Evolutionary conservation across 2,888 invertebrate genomes (phyloP), one percentile per base, ranked within the genome.

Genomic region (Limnephilus marmoratus): DNA sequence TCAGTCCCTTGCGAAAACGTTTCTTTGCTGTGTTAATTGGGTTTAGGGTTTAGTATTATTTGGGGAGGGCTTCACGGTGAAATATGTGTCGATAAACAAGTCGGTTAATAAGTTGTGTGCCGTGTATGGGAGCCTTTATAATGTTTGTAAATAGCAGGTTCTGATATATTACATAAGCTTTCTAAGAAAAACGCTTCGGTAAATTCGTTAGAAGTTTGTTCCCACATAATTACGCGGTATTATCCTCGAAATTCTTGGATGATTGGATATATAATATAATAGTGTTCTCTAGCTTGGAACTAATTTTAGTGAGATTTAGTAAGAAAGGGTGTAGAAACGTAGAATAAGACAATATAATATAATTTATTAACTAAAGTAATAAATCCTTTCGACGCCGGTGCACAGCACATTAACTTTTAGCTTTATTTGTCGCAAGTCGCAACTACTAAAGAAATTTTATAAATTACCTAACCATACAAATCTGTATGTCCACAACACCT

Each of bases 11-110:
- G n/a, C 29, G 86, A 86, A 41, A 86, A 86, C 86, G 45, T 86
- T 86, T 45, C 86, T 49, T 24, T n/a, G 45, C 45, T n/a, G 45
- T 45, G 86, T 86, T 86, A 86, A 86, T 86, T 86, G 45, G 86
- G 45, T 86, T 45, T 45, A n/a, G 49, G 37, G 86, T 86, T 86
- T 24, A 68, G 68, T 24, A 68, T 68, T 68, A 68, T 68, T 68
- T 68, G 68, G 24, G 68, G n/a, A 68, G 24, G n/a, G 68, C 68
- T n/a, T 24, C 68, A 68, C 68, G 68, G 18, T n/a, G n/a, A 68
- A 68, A 68, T 68, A 68, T 68, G 5, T 68, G 68, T 24, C 68
- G 68, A 68, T 68, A 68, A 68, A 68, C 68, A 68, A 68, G 68
- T 68, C 24, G 24, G 68, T 68, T n/a, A 68, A 68, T n/a, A 68